phyloP scores from a whole-genome alignment of 2,888 invertebrate genomes.

The Philereme vetulata region DNA sequence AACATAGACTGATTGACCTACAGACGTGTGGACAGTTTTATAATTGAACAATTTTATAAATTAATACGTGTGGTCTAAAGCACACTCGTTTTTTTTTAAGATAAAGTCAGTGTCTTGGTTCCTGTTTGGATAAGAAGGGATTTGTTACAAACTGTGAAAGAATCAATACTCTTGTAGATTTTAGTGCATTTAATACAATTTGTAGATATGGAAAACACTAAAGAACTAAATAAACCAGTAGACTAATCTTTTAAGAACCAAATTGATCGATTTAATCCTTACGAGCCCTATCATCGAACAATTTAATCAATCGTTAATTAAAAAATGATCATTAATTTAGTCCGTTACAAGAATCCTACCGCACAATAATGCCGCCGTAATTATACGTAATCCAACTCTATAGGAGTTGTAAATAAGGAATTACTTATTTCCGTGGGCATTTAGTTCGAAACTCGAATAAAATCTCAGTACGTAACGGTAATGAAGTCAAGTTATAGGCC shows the following conservation, averaged over 20 bases:
- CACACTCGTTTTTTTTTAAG: no score
- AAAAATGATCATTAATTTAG: conserved; percentile 29
- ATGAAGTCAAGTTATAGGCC: background rate
- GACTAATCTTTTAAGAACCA: background rate
- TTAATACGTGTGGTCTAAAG: no score
- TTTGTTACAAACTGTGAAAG: no score
- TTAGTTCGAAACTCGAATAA: conserved; percentile 2
- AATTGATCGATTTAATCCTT: background rate
- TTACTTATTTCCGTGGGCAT: conserved; percentile 34
- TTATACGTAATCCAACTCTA: conserved; percentile 34
- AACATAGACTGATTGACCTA: no score
- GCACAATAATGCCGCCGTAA: conserved; percentile 24
- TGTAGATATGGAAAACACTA: no score
- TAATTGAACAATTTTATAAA: no score
- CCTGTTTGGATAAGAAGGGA: no score
- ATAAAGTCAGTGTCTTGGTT: no score
- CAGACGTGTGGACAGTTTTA: no score
- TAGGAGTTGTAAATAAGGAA: conserved; percentile 31
- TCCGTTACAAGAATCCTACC: conserved; percentile 29
- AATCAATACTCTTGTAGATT: no score
- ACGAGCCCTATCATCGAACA: conserved; percentile 6
- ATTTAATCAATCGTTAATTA: conserved; percentile 22
- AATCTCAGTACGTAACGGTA: conserved; percentile 6
- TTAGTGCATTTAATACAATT: no score
- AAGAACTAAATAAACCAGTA: no score